Base-by-base conservation (phyloP, 2,113 vertebrate species). In the Dasypus novemcinctus region DNA sequence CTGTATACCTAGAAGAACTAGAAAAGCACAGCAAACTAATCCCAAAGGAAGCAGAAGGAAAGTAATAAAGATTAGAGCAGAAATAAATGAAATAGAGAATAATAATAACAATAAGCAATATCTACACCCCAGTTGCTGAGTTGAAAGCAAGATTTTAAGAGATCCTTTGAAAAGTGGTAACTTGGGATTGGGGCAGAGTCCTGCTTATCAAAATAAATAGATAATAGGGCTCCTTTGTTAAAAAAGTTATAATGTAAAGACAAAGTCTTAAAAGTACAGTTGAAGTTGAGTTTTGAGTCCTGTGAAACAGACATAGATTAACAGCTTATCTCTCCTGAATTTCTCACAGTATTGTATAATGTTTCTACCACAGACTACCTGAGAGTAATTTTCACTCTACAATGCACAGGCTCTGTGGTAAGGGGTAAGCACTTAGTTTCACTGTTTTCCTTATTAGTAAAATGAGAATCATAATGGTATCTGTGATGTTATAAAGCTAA, bases 21-120 rank as follows among this genome's bases (percentile, higher is more conserved):
- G 46, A 9, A 49, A 49, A 49, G 8, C 8, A 49, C 46, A 49
- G 46, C 1, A 49, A 49, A 49, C 46, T 49, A 49, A 49, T 9
- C 46, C 46, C 46, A 49, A 49, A 49, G 8, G 8, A 49, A 49
- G 46, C 46, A 49, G 20, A 57, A 57, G 17, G 4, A 54, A 57
- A n/a, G 1, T 23, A 7, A 7, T 4, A 18, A 18, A 27, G 1
- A 14, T 49, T 25, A 2, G 59, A 4, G 13, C 1, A 74, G 10
- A 43, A 17, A 49, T 52, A 43, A n/a, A 5, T 36, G 52, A 43
- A 81, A 8, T 38, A 18, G 69, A 61, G 5, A 38, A 5, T 10
- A 31, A 36, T 9, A 43, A 91, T 6, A 1, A 33, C 36, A 63
- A 2, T 81, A 23, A 76, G 23, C 36, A 64, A 17, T 27, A 27